Evolutionary conservation across 2,797 vertebrate species (phyloP), one percentile per base, ranked within the genome.

Genomic region (Carapus acus): DNA sequence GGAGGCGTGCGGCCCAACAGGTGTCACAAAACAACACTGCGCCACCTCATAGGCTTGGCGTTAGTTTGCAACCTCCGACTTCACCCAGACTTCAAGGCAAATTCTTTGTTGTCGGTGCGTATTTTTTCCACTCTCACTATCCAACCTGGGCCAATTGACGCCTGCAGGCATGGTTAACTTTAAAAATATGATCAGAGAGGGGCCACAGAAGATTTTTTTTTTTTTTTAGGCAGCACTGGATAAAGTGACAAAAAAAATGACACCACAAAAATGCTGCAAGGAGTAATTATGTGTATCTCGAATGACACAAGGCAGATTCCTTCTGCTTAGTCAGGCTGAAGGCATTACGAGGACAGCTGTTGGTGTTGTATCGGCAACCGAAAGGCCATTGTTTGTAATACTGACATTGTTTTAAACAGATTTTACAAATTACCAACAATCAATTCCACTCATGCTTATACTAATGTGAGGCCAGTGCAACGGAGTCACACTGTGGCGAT

Each of bases 271-370:
- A 71, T 27, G 36, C 29, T 62, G 54, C 56, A 38, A 45, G 71
- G 63, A n/a, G n/a, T n/a, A n/a, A n/a, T n/a, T n/a, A n/a, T n/a
- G n/a, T n/a, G n/a, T n/a, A n/a, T n/a, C n/a, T n/a, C n/a, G n/a
- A n/a, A n/a, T 49, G 56, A 58, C 21, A 16, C 8, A 53, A 65
- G 67, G 63, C 56, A 55, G 42, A 64, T 67, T 64, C 52, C 34
- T 1, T 20, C 51, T 51, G 58, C 41, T 42, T 13, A 23, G 29
- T 53, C 43, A 17, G 42, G 24, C 24, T 27, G n/a, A n/a, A n/a
- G n/a, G n/a, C n/a, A n/a, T n/a, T n/a, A n/a, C n/a, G n/a, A n/a
- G n/a, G n/a, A n/a, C n/a, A n/a, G n/a, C n/a, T n/a, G n/a, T n/a
- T n/a, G n/a, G n/a, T n/a, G n/a, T n/a, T n/a, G n/a, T n/a, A n/a